A percentile compares a stretch with the other conserved stretches of the same genome.
Conservation (phyloP, 2,888 invertebrate genomes). For the Folsomia candida region DNA sequence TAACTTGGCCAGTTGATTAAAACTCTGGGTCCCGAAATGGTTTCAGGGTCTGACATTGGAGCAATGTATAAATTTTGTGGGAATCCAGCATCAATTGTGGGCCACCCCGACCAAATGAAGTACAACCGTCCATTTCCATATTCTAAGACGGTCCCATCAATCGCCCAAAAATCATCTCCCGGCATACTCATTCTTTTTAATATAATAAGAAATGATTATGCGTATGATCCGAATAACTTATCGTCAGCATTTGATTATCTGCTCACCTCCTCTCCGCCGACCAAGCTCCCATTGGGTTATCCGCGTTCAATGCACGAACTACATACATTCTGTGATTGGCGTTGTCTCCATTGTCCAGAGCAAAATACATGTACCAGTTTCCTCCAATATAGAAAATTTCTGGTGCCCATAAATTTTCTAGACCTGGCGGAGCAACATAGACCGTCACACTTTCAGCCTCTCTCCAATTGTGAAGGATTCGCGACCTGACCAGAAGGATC, state of each 20-base stretch:
- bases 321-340: slow-evolving; percentile 47
- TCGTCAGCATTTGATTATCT: no score
- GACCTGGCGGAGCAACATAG: slow-evolving; percentile 29
- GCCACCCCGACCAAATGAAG: slow-evolving; percentile 45
- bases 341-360: slow-evolving; percentile 42
- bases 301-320: slow-evolving; percentile 37
- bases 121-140: slow-evolving; percentile 44
- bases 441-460: slow-evolving; percentile 29
- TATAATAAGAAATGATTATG: neutral
- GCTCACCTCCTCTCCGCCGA: slow-evolving; percentile 34
- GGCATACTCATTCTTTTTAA: slow-evolving; percentile 39
- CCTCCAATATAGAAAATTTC: slow-evolving; percentile 36
- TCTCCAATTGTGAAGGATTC: slow-evolving; percentile 35
- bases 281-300: slow-evolving; percentile 39
- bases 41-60: slow-evolving; percentile 43
- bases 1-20: slow-evolving; percentile 32
- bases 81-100: slow-evolving; percentile 36
- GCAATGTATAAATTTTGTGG: slow-evolving; percentile 50
- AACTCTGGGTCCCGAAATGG: slow-evolving; percentile 36
- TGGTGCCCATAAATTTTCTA: slow-evolving; percentile 37
- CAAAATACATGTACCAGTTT: slow-evolving; percentile 39
- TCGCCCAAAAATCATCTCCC: slow-evolving; percentile 42
- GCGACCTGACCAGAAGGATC: slow-evolving; percentile 34
- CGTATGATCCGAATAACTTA: neutral
- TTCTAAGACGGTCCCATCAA: slow-evolving; percentile 35